phyloP scores from a whole-genome alignment of 2,888 invertebrate genomes.

The Dexiosoma caninum region DNA sequence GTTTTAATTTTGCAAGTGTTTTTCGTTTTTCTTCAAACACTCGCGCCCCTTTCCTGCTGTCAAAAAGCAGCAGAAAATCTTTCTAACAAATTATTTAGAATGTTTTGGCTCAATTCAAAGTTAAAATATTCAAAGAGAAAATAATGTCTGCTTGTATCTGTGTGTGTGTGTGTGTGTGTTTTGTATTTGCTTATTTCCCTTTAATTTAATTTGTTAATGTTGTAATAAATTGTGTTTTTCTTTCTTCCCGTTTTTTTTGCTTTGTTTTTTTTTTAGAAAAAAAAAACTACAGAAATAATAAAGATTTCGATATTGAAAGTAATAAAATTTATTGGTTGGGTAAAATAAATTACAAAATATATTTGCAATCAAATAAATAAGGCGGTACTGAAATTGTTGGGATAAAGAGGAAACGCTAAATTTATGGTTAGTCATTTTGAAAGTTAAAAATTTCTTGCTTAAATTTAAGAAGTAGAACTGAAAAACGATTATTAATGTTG shows the following conservation, averaged over 20 bases:
- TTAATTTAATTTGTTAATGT: constrained; percentile 57
- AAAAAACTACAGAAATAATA: constrained; percentile 20
- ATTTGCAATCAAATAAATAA: background rate
- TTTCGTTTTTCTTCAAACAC: background rate
- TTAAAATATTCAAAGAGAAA: constrained; percentile 15
- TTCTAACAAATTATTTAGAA: constrained; percentile 47
- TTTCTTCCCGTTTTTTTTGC: background rate
- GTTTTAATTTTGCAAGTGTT: constrained; percentile 13
- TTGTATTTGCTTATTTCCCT: constrained; percentile 7
- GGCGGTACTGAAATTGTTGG: background rate
- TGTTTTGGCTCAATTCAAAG: constrained; percentile 38
- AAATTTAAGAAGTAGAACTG: no score
- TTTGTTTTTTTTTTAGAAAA: background rate
- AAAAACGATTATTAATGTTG: no score
- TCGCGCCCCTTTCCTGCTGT: constrained; percentile 10
- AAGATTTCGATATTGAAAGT: constrained; percentile 43
- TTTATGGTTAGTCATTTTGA: no score
- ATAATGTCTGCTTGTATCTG: no score
- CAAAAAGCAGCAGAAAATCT: constrained; percentile 37
- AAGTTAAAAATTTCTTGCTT: no score
- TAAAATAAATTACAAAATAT: constrained; percentile 16
- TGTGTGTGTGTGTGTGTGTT: no score
- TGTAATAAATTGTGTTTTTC: constrained; percentile 43
- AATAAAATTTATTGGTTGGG: constrained; percentile 45
- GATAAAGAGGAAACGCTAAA: no score